A percentile compares a stretch with the other conserved stretches of the same genome.
These are phyloP conservation scores for Ganaspis brasiliensis DNA, from an alignment of 2,888 invertebrate genomes.

Conservation along the genomic window DNA sequence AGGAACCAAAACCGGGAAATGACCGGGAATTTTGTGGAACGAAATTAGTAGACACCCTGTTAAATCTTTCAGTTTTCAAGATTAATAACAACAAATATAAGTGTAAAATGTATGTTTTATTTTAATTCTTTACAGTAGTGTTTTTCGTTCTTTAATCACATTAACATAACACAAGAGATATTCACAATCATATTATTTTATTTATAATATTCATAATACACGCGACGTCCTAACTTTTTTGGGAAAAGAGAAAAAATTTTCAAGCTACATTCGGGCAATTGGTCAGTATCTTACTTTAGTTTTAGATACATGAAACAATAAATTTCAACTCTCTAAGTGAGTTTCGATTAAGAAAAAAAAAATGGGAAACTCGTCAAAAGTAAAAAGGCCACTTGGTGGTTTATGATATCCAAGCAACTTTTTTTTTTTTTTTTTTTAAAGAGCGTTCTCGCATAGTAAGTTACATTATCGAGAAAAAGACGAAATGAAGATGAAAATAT, in stretches of 20 bases:
- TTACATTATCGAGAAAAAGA: slow-evolving; percentile 56
- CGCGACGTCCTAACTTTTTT: slow-evolving; percentile 75
- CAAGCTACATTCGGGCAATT: slow-evolving; percentile 77
- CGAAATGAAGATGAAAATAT: slow-evolving; percentile 54
- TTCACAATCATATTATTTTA: slow-evolving; percentile 85
- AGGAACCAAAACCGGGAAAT: too few species aligned
- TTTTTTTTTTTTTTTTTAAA: slow-evolving; percentile 55
- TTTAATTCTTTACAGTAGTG: slow-evolving; percentile 83
- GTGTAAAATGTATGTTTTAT: slow-evolving; percentile 81
- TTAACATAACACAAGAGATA: slow-evolving; percentile 85
- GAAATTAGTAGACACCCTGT: too few species aligned
- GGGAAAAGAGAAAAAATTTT: slow-evolving; percentile 75
- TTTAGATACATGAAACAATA: slow-evolving; percentile 48
- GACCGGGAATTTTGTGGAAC: too few species aligned
- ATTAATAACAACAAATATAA: slow-evolving; percentile 59
- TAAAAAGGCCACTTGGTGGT: slow-evolving; percentile 71
- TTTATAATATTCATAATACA: slow-evolving; percentile 84
- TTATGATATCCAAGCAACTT: slow-evolving; percentile 71
- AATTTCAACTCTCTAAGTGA: slow-evolving; percentile 7
- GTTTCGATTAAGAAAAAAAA: not conserved
- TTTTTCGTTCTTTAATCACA: slow-evolving; percentile 83
- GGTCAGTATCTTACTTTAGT: slow-evolving; percentile 76
- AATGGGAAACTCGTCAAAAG: slow-evolving; percentile 49
- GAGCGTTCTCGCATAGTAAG: slow-evolving; percentile 40
- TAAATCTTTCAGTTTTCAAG: too few species aligned